phyloP scores from a whole-genome alignment of 2,888 invertebrate genomes.

The Caradrina kadenii region DNA sequence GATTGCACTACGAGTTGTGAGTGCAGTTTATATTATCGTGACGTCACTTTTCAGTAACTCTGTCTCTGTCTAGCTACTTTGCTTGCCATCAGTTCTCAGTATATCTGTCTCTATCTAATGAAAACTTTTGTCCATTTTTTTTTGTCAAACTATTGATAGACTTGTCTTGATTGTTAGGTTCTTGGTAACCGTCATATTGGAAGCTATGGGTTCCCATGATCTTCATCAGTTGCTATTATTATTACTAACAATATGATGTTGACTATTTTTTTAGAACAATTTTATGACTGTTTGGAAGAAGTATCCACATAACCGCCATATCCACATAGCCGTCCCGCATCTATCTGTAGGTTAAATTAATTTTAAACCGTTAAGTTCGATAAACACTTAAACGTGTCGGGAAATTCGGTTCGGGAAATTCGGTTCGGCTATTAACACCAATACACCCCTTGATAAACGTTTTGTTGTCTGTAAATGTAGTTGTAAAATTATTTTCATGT shows the following conservation, averaged over 20 bases:
- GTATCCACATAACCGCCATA: background rate
- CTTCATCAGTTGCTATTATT: background rate
- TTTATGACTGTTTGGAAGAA: no score
- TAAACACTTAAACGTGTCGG: no score
- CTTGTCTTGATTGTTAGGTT: background rate
- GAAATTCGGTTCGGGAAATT: no score
- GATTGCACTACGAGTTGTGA: background rate
- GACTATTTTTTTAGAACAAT: background rate
- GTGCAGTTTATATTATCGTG: background rate
- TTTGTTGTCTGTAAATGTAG: no score
- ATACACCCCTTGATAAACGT: no score
- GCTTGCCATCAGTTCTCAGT: background rate
- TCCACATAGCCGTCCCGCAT: background rate
- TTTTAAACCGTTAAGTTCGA: background rate
- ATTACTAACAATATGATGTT: constrained; percentile 11
- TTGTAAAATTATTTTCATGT: no score
- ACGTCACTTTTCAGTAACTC: background rate
- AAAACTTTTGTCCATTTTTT: background rate
- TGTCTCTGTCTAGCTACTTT: constrained; percentile 1
- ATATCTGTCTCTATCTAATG: background rate
- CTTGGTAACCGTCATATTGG: background rate
- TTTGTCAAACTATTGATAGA: no score
- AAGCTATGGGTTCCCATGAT: background rate
- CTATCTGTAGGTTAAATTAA: background rate
- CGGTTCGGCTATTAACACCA: no score